These are phyloP conservation scores for Eretmocerus hayati DNA, from an alignment of 2,888 invertebrate genomes.

Conservation along the genomic window DNA sequence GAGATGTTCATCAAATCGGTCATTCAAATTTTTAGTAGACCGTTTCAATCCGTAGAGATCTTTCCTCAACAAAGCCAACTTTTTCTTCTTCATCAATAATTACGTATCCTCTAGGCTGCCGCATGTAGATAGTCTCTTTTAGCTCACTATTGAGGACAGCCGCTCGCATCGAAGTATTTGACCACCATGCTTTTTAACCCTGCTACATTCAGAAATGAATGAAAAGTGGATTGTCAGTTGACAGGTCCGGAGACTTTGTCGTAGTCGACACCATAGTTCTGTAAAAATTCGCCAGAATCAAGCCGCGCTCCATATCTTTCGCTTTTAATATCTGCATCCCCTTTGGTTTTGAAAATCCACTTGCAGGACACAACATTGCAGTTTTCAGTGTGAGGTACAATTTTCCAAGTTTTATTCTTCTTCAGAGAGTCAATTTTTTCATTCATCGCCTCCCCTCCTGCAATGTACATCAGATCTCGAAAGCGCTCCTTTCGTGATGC, in stretches of 20 bases:
- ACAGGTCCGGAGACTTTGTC: constrained; percentile 35
- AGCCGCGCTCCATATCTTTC: constrained; percentile 3
- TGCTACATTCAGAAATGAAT: constrained; percentile 22
- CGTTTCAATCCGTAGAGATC: constrained; percentile 6
- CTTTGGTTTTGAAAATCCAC: constrained; percentile 2
- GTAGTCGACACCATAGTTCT: constrained; percentile 13
- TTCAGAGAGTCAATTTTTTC: neutral
- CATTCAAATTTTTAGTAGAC: constrained; percentile 1
- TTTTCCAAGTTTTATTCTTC: neutral
- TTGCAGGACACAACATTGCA: neutral
- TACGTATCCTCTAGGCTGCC: constrained; percentile 3
- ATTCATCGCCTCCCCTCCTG: constrained; percentile 4
- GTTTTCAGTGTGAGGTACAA: neutral
- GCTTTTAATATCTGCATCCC: neutral
- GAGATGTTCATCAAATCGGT: neutral
- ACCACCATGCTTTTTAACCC: constrained; percentile 17
- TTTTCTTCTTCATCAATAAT: neutral
- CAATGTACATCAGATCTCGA: neutral
- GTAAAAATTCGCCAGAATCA: constrained; percentile 13
- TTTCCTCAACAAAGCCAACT: constrained; percentile 3
- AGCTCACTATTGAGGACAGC: constrained; percentile 28
- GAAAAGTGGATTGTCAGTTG: constrained; percentile 22
- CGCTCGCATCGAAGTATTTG: constrained; percentile 25
- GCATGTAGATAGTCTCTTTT: constrained; percentile 24
- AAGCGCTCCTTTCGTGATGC: neutral